Conservation (phyloP, 2,113 vertebrate genomes). For the Leptobrachium leishanense region DNA sequence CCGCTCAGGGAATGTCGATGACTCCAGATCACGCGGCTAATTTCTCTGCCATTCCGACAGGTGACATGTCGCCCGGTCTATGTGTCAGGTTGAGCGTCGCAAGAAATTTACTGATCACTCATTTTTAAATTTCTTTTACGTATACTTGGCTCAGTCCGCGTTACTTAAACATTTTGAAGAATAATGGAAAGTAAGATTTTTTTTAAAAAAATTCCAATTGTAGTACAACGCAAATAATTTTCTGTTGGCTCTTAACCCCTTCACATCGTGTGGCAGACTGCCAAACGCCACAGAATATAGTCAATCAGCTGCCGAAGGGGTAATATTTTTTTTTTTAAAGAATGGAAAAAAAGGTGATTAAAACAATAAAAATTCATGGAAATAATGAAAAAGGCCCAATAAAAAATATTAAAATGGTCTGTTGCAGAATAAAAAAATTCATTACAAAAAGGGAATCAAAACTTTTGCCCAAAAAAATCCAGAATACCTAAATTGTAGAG, state of each 20-base stretch:
- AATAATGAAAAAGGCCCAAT: too few relatives aligned
- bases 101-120: constrained; percentile 28
- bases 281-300: too few relatives aligned
- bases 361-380: too few relatives aligned
- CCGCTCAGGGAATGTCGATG: constrained; percentile 8
- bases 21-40: constrained; percentile 9
- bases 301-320: too few relatives aligned
- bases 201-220: background rate
- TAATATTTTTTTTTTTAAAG: too few relatives aligned
- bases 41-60: background rate
- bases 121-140: background rate
- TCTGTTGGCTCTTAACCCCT: background rate
- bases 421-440: too few relatives aligned
- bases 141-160: background rate
- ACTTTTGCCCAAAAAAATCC: too few relatives aligned
- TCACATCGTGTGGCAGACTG: too few relatives aligned
- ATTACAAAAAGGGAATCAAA: too few relatives aligned
- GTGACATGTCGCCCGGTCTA: background rate
- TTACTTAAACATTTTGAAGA: background rate
- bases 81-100: constrained; percentile 1
- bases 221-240: background rate
- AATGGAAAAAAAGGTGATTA: too few relatives aligned
- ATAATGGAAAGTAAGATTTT: background rate
- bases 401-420: too few relatives aligned
- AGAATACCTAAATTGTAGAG: too few relatives aligned